These are phyloP conservation scores for Drosophila eugracilis DNA, from an alignment of 1,140 invertebrate species.

Conservation along the genomic window DNA sequence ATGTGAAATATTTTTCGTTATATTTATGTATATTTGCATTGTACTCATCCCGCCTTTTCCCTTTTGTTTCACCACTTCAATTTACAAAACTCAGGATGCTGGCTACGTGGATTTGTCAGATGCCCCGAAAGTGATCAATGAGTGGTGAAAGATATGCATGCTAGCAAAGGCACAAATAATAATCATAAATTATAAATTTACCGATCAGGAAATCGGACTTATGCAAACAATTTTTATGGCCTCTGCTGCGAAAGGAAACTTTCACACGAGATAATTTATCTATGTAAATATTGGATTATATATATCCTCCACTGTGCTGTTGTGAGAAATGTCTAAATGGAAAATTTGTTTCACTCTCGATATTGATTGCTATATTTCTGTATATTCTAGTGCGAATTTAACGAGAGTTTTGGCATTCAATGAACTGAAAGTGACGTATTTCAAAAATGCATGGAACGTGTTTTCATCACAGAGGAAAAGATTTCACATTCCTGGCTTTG, in stretches of 20 bases:
- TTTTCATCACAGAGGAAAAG: background rate
- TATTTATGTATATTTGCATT: slow-evolving; percentile 75
- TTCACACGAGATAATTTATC: slow-evolving; percentile 22
- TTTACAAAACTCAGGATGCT: slow-evolving; percentile 46
- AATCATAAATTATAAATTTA: slow-evolving; percentile 38
- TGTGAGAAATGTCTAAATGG: background rate
- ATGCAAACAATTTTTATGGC: slow-evolving; percentile 11
- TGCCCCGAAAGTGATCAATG: slow-evolving; percentile 45
- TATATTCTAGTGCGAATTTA: background rate
- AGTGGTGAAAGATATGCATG: slow-evolving; percentile 2
- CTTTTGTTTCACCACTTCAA: slow-evolving; percentile 43
- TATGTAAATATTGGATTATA: slow-evolving; percentile 8
- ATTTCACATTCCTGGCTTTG: too few relatives aligned
- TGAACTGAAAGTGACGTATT: slow-evolving; percentile 1
- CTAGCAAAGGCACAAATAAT: slow-evolving; percentile 9
- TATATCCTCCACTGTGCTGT: background rate
- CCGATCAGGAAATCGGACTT: slow-evolving; percentile 16
- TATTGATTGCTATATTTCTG: background rate
- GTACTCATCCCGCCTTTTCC: too few relatives aligned
- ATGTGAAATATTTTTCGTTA: slow-evolving; percentile 74
- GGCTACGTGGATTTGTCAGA: slow-evolving; percentile 44
- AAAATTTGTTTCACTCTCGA: background rate
- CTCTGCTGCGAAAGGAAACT: background rate
- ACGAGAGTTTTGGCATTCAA: background rate
- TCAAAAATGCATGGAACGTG: background rate